Percentiles rank a stretch among this genome's conserved stretches.
Conservation (phyloP, 2,113 vertebrate species). For the Phalacrocorax carbo region DNA sequence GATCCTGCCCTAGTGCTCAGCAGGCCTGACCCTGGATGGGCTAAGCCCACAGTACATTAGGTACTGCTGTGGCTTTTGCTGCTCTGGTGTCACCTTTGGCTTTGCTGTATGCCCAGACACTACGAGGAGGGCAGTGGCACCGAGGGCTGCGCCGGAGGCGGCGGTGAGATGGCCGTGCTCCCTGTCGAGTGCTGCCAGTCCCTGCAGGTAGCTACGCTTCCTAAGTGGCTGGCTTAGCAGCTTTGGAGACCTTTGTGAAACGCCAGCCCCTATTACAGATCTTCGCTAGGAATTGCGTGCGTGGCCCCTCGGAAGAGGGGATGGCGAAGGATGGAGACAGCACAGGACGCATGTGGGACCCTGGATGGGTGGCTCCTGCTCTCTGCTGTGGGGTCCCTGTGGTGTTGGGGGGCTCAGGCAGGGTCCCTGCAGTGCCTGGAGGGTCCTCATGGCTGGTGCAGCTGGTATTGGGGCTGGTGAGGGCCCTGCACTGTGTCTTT, state of each 20-base stretch:
- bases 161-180: rapidly evolving
- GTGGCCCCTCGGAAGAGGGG: background rate
- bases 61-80: background rate
- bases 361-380: background rate
- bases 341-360: rapidly evolving
- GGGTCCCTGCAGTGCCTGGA: background rate
- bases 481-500: rapidly evolving
- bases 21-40: background rate
- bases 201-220: background rate
- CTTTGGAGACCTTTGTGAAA: background rate
- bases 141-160: background rate
- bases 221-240: background rate
- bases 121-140: background rate
- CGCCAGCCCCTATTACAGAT: background rate
- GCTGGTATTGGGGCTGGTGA: background rate
- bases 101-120: rapidly evolving
- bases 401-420: background rate
- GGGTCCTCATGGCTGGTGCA: background rate
- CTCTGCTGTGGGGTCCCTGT: background rate
- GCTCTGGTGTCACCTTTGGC: background rate
- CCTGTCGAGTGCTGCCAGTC: background rate
- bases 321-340: background rate
- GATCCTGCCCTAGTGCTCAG: background rate
- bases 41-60: rapidly evolving
- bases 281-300: background rate